phyloP scores from a whole-genome alignment of 1,140 invertebrate genomes.

The Lutraria rhynchaena region DNA sequence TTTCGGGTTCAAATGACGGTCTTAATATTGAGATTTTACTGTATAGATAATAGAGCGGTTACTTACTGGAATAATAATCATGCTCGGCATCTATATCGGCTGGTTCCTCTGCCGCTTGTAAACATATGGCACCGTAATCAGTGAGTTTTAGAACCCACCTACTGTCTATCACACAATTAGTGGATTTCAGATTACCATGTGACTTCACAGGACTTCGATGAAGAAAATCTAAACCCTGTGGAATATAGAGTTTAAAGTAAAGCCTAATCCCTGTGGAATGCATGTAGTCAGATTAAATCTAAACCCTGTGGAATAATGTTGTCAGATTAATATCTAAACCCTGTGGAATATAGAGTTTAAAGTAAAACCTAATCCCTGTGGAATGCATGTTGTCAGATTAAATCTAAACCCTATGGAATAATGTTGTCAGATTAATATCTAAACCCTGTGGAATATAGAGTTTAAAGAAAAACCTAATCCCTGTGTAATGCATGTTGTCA shows the following conservation, averaged over 20 bases:
- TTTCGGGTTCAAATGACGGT: no score
- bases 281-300: no score
- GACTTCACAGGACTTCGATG: conserved; percentile 93
- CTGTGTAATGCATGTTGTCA: no score
- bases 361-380: no score
- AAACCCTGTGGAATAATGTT: no score
- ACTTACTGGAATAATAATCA: conserved; percentile 68
- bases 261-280: no score
- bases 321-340: conserved; percentile 80
- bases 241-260: background rate
- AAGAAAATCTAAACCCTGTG: conserved; percentile 83
- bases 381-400: no score
- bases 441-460: conserved; percentile 71
- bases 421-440: no score
- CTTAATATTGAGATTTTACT: no score
- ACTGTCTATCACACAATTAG: conserved; percentile 97
- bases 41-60: background rate
- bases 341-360: conserved; percentile 54
- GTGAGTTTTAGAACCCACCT: conserved; percentile 96
- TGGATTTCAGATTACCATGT: conserved; percentile 94
- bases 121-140: conserved; percentile 91
- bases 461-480: background rate
- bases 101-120: conserved; percentile 84
- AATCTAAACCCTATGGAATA: no score
- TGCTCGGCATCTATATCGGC: conserved; percentile 81